These are phyloP conservation scores for Aldrovandia affinis DNA, from an alignment of 2,797 vertebrate species.

Conservation along the genomic window DNA sequence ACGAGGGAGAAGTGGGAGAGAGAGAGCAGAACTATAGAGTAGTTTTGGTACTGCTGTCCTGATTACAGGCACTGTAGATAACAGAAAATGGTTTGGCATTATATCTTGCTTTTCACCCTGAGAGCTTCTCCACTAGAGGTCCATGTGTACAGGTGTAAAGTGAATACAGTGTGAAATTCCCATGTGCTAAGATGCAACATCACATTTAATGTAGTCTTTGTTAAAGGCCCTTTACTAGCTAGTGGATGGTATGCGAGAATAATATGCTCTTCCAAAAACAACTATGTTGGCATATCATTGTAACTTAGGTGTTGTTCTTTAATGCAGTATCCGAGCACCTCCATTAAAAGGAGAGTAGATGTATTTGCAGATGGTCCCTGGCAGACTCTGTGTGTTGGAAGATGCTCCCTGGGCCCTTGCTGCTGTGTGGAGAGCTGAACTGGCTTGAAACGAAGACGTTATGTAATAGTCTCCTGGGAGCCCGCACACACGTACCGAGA, in stretches of 20 bases:
- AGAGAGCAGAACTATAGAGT: background rate
- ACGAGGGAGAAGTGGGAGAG: background rate
- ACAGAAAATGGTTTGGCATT: background rate
- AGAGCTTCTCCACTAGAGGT: background rate
- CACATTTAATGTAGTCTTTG: background rate
- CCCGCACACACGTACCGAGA: background rate
- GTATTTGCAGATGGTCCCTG: background rate
- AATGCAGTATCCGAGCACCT: too few relatives aligned
- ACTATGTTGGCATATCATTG: background rate
- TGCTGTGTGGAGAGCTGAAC: background rate
- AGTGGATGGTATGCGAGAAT: background rate
- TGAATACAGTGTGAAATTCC: background rate
- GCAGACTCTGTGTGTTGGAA: background rate
- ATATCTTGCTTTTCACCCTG: background rate
- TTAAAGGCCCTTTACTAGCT: background rate
- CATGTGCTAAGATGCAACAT: background rate
- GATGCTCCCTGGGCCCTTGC: background rate
- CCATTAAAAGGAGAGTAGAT: background rate
- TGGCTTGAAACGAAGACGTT: slow-evolving; percentile 21
- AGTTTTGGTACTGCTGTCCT: background rate
- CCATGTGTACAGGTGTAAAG: background rate
- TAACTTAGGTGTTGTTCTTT: background rate
- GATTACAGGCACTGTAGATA: background rate
- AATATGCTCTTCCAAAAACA: background rate
- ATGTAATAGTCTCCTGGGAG: slow-evolving; percentile 24